These are phyloP conservation scores for Zootermopsis nevadensis DNA, from an alignment of 2,888 invertebrate species.

Conservation along the genomic window DNA sequence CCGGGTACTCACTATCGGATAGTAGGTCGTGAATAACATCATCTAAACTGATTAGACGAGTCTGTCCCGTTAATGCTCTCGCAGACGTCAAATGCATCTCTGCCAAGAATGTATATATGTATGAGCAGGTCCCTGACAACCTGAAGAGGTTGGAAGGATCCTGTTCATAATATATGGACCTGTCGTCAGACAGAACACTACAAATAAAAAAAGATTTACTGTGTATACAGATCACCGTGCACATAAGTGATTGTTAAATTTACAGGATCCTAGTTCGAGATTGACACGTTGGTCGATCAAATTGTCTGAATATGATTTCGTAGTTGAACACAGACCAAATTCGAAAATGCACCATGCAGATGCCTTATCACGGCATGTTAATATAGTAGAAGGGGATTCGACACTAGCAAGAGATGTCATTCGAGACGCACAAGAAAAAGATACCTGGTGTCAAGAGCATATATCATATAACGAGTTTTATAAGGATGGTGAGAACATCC, in stretches of 20 bases:
- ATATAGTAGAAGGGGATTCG: neutral
- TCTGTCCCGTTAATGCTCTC: too few species aligned
- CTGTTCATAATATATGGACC: too few species aligned
- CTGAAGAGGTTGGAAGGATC: too few species aligned
- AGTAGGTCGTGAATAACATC: neutral
- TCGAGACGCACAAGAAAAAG: neutral
- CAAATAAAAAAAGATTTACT: too few species aligned
- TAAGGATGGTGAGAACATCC: too few species aligned
- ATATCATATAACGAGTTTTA: too few species aligned
- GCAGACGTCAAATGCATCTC: too few species aligned
- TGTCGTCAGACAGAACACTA: too few species aligned
- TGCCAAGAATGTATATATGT: too few species aligned
- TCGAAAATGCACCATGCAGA: constrained; percentile 11
- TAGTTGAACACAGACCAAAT: constrained; percentile 50
- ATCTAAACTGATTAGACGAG: too few species aligned
- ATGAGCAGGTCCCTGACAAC: too few species aligned
- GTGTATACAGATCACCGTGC: constrained; percentile 52
- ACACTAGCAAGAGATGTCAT: neutral
- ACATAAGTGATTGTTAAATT: constrained; percentile 46
- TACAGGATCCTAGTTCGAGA: constrained; percentile 49
- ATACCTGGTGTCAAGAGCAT: neutral
- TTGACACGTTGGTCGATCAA: constrained; percentile 50
- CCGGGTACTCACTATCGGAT: neutral
- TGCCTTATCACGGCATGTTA: neutral
- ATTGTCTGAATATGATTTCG: constrained; percentile 46